Conservation (phyloP, 92 coral and sea anemone species). For the Epizoanthus stellaris region DNA sequence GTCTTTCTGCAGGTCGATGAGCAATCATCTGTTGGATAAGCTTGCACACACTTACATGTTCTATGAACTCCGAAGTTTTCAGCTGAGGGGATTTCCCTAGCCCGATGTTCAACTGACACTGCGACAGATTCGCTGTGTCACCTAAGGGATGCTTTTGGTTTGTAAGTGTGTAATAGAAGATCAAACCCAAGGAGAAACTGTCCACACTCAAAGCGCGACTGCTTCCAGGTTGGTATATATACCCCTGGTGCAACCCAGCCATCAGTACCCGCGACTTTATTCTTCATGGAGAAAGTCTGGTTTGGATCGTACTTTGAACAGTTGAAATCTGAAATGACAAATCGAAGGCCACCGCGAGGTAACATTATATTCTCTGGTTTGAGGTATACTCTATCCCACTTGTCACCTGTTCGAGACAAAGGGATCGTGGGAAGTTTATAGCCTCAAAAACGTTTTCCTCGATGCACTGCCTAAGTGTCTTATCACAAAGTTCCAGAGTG, state of each 20-base stretch:
- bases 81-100: neutral
- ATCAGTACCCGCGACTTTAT: neutral
- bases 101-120: neutral
- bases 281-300: neutral
- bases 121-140: neutral
- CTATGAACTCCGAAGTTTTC: neutral
- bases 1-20: neutral
- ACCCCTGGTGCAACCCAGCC: slow-evolving; percentile 11
- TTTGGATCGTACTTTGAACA: neutral
- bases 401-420: neutral
- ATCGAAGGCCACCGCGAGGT: neutral
- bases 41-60: neutral
- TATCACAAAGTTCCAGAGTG: slow-evolving; percentile 10
- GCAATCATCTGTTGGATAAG: neutral
- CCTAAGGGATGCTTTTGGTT: too few relatives aligned
- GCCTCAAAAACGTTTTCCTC: neutral
- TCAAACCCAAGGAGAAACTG: neutral
- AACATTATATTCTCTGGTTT: neutral
- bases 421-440: neutral
- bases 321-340: slow-evolving; percentile 15
- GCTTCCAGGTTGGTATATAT: neutral
- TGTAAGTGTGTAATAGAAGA: too few relatives aligned
- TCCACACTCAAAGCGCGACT: neutral
- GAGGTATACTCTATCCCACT: neutral
- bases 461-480: slow-evolving; percentile 7